Evolutionary conservation across 2,797 vertebrate species (phyloP), one percentile per base, ranked within the genome.

Genomic region (Octomys mimax): DNA sequence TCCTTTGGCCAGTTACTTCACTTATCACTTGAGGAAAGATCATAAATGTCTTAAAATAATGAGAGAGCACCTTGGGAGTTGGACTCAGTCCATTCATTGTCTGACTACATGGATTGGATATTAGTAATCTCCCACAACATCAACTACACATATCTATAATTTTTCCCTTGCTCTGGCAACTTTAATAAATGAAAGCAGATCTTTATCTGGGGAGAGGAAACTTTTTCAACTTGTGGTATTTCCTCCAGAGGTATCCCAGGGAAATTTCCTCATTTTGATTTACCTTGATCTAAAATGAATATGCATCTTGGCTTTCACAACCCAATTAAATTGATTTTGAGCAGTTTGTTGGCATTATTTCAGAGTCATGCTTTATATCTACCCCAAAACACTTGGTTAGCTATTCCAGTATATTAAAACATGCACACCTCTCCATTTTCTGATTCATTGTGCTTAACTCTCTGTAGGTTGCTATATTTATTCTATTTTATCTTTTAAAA

Each of bases 201-300:
- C n/a, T 61, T 28, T 62, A 64, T 93, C 22, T 92, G 42, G 79
- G 85, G 28, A 96, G 9, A 80, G 6, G 14, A 82, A 33, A 28
- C 66, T 16, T 96, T 87, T 86, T 61, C 39, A n/a, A 59, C 19
- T 73, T 2, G 3, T 59, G 54, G 4, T 57, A 68, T 95, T 94
- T 95, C 46, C 61, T 89, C 70, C 21, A 87, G 52, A 87, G 2
- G 9, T 18, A 68, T 95, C 75, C 31, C 26, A 86, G 70, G 19
- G 24, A 84, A 16, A 93, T 79, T 85, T 46, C n/a, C 21, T 95
- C 83, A 95, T 87, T 95, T 52, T 24, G 14, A 78, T 49, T 36
- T 78, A 95, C 70, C 77, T 89, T 93, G 89, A 93, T 81, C 61
- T 83, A 97, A 92, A 94, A 8, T 86, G 49, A 95, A 77, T 64